Conservation (phyloP, 23 tunicate genomes). For the Pegea sp. region DNA sequence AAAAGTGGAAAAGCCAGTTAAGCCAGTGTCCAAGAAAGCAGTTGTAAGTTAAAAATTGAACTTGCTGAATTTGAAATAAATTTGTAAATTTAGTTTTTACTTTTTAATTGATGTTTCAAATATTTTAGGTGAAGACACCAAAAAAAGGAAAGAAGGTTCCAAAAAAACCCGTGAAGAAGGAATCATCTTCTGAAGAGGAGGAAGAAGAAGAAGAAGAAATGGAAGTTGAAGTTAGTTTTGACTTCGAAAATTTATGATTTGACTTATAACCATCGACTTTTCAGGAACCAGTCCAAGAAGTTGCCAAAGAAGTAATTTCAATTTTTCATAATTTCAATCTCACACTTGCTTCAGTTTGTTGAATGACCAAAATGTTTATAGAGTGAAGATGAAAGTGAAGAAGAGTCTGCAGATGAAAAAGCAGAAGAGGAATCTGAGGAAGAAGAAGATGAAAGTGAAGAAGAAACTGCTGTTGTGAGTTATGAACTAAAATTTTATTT, state of each 20-base stretch:
- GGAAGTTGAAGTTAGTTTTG: not conserved
- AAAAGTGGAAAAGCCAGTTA: too few species aligned
- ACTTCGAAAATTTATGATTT: not conserved
- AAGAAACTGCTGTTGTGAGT: constrained; percentile 1
- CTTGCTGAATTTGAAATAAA: too few species aligned
- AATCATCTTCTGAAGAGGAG: constrained; percentile 10
- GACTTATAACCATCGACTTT: not conserved
- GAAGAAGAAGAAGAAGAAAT: not conserved
- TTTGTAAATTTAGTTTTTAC: not conserved
- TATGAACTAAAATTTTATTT: too few species aligned
- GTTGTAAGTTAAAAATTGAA: not conserved
- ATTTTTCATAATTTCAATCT: too few species aligned
- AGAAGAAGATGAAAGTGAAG: constrained; percentile 13
- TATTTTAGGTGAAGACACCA: not conserved
- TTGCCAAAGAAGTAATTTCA: not conserved
- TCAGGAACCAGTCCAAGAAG: constrained; percentile 2
- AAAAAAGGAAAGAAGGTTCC: constrained; percentile 7
- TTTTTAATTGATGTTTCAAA: not conserved
- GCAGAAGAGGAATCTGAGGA: constrained; percentile 4
- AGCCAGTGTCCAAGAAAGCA: not conserved
- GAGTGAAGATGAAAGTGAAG: not conserved
- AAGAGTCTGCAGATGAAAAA: not conserved
- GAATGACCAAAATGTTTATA: too few species aligned
- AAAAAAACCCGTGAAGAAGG: constrained; percentile 5
- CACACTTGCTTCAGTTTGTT: too few species aligned